Conservation (phyloP, 1,140 invertebrate genomes). For the Cephus cinctus region DNA sequence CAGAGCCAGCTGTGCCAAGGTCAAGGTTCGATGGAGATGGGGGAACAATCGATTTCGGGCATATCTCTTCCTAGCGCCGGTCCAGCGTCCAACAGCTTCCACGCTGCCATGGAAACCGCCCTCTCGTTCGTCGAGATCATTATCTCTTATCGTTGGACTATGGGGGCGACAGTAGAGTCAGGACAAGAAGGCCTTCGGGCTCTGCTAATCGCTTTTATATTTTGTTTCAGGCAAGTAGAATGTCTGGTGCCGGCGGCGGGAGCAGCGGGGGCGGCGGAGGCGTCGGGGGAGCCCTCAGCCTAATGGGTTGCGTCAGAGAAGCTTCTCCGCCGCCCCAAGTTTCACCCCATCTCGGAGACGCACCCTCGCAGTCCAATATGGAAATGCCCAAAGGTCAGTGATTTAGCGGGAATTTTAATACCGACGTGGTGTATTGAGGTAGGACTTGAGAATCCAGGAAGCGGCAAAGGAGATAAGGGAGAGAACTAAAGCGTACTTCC, state of each 20-base stretch:
- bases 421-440: no score
- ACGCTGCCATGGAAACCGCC: slow-evolving; percentile 44
- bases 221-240: no score
- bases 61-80: not conserved
- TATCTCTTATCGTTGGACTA: not conserved
- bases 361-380: not conserved
- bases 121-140: slow-evolving; percentile 34
- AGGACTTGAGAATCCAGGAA: no score
- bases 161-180: not conserved
- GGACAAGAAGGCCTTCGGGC: not conserved
- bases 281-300: slow-evolving; percentile 48
- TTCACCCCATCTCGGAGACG: not conserved
- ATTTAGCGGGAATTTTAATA: no score
- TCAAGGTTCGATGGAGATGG: slow-evolving; percentile 23
- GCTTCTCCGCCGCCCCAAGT: slow-evolving; percentile 49
- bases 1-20: slow-evolving; percentile 26
- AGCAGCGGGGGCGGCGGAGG: slow-evolving; percentile 27
- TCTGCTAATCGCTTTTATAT: no score
- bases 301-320: slow-evolving; percentile 56
- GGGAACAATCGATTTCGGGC: slow-evolving; percentile 37
- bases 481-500: no score
- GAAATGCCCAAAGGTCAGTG: slow-evolving; percentile 1
- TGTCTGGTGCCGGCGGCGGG: slow-evolving; percentile 7
- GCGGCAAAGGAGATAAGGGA: no score
- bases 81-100: no score